Evolutionary conservation across 1,140 invertebrate genomes (phyloP), one percentile per base, ranked within the genome.

Genomic region (Andrena cerasifolii): DNA sequence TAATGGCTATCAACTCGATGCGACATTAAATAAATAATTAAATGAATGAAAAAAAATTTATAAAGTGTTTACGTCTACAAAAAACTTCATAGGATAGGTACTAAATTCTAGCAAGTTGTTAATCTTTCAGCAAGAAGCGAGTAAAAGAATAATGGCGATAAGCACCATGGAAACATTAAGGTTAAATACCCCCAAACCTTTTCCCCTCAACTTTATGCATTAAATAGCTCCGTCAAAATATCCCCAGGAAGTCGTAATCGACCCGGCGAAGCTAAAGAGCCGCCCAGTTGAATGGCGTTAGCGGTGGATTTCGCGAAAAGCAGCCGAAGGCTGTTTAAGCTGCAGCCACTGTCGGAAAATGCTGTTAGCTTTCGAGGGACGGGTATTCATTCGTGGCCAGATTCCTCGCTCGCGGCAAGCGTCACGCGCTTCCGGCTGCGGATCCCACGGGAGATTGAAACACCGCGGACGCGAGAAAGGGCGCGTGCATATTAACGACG

Each of bases 361-460:
- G 53, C 53, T 56, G 53, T 56, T 56, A 28, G 53, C 53, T 56
- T 56, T 31, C 53, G 26, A 54, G 51, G 8, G 51, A 14, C 53
- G 53, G 24, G 53, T 31, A 56, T 28, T 56, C 26, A 56, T 31
- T 56, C 53, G 26, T 26, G 53, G 53, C 2, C 24, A 3, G 53
- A 26, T 26, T n/a, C 26, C 51, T 56, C 53, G 53, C 24, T 14
- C 26, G 14, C 8, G 53, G 53, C 26, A 14, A 56, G 53, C 53
- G 53, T 28, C 53, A 56, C 26, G 53, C 26, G 53, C 31, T 56
- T 56, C 53, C 53, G 53, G 26, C 14, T 56, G 26, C 53, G 53
- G 26, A 56, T 56, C 53, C 53, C 53, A 31, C 26, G 53, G 14
- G 53, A 31, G 53, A 56, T 56, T 31, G 53, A 56, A 56, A 56